Percentiles rank a stretch among this genome's conserved stretches.
Conservation (phyloP, 2,797 vertebrate species). For the Potorous gilbertii region DNA sequence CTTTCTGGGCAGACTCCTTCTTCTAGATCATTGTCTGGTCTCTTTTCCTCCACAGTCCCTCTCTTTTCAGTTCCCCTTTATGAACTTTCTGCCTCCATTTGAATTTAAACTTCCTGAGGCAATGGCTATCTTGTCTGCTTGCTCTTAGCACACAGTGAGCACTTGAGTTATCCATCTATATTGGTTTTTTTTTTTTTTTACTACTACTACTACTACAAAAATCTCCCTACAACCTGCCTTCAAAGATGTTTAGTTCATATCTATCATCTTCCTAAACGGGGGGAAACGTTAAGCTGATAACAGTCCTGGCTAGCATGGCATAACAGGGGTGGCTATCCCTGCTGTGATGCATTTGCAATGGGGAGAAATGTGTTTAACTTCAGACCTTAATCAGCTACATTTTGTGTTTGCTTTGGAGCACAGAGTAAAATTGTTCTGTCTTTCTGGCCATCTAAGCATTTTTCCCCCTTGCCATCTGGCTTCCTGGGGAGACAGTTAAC, state of each 20-base stretch:
- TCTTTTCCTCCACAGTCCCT: neutral
- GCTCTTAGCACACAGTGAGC: neutral
- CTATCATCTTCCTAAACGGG: neutral
- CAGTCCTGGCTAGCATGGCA: neutral
- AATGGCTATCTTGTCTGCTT: neutral
- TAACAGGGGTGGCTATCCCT: neutral
- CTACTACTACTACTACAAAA: neutral
- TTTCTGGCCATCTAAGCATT: conserved; percentile 12
- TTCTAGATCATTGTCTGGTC: neutral
- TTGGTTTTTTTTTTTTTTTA: too few species aligned
- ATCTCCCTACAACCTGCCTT: neutral
- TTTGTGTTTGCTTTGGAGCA: conserved; percentile 44
- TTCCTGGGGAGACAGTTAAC: conserved; percentile 30
- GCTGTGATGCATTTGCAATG: conserved; percentile 3
- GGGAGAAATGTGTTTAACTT: neutral
- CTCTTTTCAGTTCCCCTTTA: neutral
- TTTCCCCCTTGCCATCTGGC: conserved; percentile 8
- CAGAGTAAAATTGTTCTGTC: neutral
- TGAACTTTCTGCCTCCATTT: neutral
- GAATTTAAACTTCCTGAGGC: neutral
- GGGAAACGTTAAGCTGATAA: neutral
- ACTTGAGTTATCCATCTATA: neutral
- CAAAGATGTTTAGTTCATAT: neutral
- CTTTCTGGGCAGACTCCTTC: neutral
- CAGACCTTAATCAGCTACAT: conserved; percentile 72